Evolutionary conservation across 2,888 invertebrate genomes (phyloP).

Genomic region (Aromia moschata): DNA sequence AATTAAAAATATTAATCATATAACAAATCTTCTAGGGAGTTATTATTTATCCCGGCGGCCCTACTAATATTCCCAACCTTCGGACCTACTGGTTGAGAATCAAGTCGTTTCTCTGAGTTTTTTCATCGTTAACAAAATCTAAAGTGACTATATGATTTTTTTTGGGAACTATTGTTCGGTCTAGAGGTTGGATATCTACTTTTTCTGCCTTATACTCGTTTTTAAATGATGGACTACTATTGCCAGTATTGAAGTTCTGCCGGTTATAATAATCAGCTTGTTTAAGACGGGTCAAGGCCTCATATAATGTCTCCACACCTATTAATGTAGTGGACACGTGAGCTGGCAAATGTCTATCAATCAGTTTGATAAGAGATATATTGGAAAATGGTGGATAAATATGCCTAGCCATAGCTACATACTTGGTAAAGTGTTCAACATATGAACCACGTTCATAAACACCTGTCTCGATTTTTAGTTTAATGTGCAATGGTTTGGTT

Average conservation of each 20-base stretch:
- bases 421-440: not conserved
- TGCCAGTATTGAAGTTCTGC: not conserved
- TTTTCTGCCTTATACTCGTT: not conserved
- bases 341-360: constrained; percentile 1
- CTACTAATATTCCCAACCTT: not conserved
- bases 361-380: not conserved
- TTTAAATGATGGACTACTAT: not conserved
- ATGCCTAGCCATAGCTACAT: constrained; percentile 3
- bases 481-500: not conserved
- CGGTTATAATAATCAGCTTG: constrained; percentile 17
- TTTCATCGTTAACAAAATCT: no score
- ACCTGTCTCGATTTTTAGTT: not conserved
- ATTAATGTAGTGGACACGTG: not conserved
- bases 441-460: not conserved
- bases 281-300: constrained; percentile 2
- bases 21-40: constrained; percentile 10
- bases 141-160: not conserved
- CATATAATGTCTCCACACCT: not conserved
- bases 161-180: not conserved
- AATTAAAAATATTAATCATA: not conserved
- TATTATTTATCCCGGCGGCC: constrained; percentile 7
- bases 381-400: not conserved
- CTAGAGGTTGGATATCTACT: not conserved
- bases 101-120: constrained; percentile 4
- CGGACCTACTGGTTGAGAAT: constrained; percentile 7